Base-by-base conservation (phyloP, 2,113 vertebrate species). In the Anseranas semipalmata region DNA sequence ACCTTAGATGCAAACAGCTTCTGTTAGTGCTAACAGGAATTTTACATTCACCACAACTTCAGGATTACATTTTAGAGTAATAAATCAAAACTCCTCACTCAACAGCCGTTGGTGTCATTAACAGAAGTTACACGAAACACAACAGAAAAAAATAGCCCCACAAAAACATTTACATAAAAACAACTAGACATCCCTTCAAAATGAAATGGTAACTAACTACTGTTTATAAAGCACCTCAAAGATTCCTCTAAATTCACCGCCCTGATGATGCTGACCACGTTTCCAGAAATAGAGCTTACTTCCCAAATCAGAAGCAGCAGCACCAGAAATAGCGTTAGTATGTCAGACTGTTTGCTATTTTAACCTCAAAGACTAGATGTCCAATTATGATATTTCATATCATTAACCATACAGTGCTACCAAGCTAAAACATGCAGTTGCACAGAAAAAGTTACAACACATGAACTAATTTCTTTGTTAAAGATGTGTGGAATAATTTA, bases 241-340 rank as follows among this genome's bases (percentile, higher is more conserved):
- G 70, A 86, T 53, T 20, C 73, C 3, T n/a, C 48, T 95, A 76
- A 84, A 88, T 86, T 86, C 28, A 85, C 50, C 72, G 68, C 65
- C 41, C 70, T 55, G 46, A 80, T 15, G 65, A 63, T 76, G 85
- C 68, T 90, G 70, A 83, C 89, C 79, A 35, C 62, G 30, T 4
- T 30, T 87, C 85, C 80, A 91, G 48, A 95, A 96, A 84, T 77
- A 95, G 91, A 89, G 56, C 66, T 68, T 41, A 21, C 89, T 95
- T 96, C 96, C 90, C 96, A 95, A 95, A 95, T 74, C 95, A 94
- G 92, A 93, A 95, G 92, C 7, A 94, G 88, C 85, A 75, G 73
- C 1, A 5, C 84, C 87, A 91, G 82, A 87, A 97, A 96, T 89
- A 90, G 81, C 83, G 65, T 53, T 15, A 86, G 32, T 12, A 15